Percentiles rank a stretch among this genome's conserved stretches.
Conservation (phyloP, 1,140 invertebrate genomes). For the Chlorops oryzae region DNA sequence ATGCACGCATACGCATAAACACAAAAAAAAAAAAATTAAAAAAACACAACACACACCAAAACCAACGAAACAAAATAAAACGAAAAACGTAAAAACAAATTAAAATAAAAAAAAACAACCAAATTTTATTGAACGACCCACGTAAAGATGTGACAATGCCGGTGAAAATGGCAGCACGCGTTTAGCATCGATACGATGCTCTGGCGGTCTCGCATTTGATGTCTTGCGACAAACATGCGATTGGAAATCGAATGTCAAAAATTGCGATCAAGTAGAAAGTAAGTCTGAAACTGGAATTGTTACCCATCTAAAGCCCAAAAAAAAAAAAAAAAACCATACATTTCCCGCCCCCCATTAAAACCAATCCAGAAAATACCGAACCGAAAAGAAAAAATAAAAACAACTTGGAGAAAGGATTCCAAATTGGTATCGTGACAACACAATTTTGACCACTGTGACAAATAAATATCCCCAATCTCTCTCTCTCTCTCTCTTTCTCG, state of each 20-base stretch:
- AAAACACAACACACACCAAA: not conserved
- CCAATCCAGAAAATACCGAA: too few relatives aligned
- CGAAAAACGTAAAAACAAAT: not conserved
- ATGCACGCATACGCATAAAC: too few relatives aligned
- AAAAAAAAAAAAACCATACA: not conserved
- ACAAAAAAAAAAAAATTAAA: not conserved
- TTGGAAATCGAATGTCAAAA: slow-evolving; percentile 93
- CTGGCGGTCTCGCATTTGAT: slow-evolving; percentile 87
- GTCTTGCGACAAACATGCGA: slow-evolving; percentile 91
- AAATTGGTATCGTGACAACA: too few relatives aligned
- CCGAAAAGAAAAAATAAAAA: too few relatives aligned
- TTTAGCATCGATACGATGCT: slow-evolving; percentile 80
- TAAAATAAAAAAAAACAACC: not conserved
- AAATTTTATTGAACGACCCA: too few relatives aligned
- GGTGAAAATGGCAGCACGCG: slow-evolving; percentile 76
- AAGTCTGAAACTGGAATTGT: slow-evolving; percentile 54
- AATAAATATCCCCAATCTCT: slow-evolving; percentile 11
- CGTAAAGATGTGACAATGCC: slow-evolving; percentile 85
- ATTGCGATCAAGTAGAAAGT: slow-evolving; percentile 89
- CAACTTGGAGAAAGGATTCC: too few relatives aligned
- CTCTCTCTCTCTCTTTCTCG: slow-evolving; percentile 14
- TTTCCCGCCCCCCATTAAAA: not conserved
- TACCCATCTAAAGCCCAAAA: not conserved
- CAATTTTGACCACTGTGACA: slow-evolving; percentile 18
- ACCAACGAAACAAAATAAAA: not conserved